These are phyloP conservation scores for Rhinophrynus dorsalis DNA, from an alignment of 2,797 vertebrate species.

Conservation along the genomic window DNA sequence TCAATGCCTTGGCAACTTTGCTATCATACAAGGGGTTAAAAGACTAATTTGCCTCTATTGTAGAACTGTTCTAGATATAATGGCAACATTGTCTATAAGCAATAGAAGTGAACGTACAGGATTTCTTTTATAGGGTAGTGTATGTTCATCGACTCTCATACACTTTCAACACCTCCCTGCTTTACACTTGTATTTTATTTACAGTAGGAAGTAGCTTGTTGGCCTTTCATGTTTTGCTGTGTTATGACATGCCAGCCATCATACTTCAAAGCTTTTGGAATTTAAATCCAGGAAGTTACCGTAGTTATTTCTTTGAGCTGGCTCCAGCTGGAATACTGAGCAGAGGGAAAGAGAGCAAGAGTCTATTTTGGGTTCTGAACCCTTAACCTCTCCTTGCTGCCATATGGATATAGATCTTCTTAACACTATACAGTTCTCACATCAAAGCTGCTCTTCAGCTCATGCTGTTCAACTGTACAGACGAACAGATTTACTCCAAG, in stretches of 20 bases:
- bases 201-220: constrained; percentile 12
- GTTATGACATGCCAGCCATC: constrained; percentile 32
- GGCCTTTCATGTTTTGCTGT: constrained; percentile 27
- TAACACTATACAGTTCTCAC: constrained; percentile 11
- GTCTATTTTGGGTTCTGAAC: constrained; percentile 41
- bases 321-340: constrained; percentile 34
- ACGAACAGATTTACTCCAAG: too few species aligned
- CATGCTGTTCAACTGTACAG: too few species aligned
- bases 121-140: too few species aligned
- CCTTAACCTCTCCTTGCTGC: constrained; percentile 23
- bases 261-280: constrained; percentile 40
- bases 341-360: not conserved
- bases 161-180: not conserved
- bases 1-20: too few species aligned
- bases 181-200: constrained; percentile 15
- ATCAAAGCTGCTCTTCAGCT: too few species aligned
- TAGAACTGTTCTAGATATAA: too few species aligned
- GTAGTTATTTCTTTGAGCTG: constrained; percentile 45
- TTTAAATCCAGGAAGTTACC: constrained; percentile 43
- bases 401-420: constrained; percentile 11
- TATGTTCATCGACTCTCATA: not conserved
- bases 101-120: too few species aligned
- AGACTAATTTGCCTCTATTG: too few species aligned
- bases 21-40: too few species aligned
- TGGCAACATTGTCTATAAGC: too few species aligned